A percentile compares a stretch with the other conserved stretches of the same genome.
These are phyloP conservation scores for Gallinago stenura DNA, from an alignment of 2,797 vertebrate genomes.

Conservation along the genomic window DNA sequence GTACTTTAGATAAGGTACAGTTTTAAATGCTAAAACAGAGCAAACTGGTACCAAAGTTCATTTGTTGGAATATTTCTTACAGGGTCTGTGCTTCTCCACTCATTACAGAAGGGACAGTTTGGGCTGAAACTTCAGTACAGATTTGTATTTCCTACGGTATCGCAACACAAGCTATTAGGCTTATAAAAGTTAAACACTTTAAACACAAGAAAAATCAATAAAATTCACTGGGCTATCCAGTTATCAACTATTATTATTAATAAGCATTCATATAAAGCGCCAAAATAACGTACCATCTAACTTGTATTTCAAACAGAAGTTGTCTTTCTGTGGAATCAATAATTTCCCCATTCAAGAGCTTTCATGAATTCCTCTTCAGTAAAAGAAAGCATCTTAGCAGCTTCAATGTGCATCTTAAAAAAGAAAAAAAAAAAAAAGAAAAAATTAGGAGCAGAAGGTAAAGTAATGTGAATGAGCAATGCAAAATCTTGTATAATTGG, in stretches of 20 bases:
- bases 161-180: not conserved
- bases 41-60: not conserved
- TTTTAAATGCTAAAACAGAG: not conserved
- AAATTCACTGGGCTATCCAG: not conserved
- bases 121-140: not conserved
- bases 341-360: constrained; percentile 90
- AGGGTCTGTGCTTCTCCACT: not conserved
- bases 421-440: not conserved
- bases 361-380: constrained; percentile 97
- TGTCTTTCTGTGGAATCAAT: constrained; percentile 33
- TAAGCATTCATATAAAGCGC: not conserved
- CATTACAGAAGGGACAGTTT: not conserved
- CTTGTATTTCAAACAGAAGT: not conserved
- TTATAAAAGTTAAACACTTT: not conserved
- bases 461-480: not conserved
- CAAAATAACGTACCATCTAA: not conserved
- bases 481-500: not conserved
- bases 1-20: not conserved
- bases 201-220: not conserved
- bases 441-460: not conserved
- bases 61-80: not conserved
- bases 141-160: not conserved
- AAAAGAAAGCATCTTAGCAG: constrained; percentile 95
- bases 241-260: not conserved
- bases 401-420: constrained; percentile 94